Percentiles rank a stretch among this genome's conserved stretches.
Conservation (phyloP, 2,888 invertebrate genomes). For the Phalangium opilio region DNA sequence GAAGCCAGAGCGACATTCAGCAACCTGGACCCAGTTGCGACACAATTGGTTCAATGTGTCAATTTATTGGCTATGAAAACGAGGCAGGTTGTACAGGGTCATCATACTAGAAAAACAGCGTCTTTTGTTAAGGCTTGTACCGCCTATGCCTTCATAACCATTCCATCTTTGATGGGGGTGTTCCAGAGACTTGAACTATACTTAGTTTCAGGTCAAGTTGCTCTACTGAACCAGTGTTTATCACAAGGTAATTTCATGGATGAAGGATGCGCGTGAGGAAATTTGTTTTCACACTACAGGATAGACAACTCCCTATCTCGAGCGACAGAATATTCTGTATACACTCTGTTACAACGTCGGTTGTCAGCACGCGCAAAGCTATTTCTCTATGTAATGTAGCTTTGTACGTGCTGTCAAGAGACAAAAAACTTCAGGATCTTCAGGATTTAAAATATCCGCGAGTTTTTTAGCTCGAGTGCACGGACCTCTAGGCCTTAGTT, state of each 20-base stretch:
- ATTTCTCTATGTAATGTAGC: too few relatives aligned
- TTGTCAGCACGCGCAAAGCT: too few relatives aligned
- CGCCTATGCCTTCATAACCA: constrained; percentile 88
- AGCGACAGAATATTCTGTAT: too few relatives aligned
- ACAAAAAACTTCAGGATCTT: too few relatives aligned
- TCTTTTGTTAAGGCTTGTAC: constrained; percentile 85
- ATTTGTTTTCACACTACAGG: too few relatives aligned
- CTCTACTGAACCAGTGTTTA: constrained; percentile 71
- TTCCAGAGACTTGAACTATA: constrained; percentile 52
- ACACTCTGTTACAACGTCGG: too few relatives aligned
- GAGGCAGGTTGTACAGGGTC: constrained; percentile 49
- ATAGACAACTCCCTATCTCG: too few relatives aligned
- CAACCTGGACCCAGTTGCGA: constrained; percentile 72
- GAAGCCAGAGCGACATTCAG: constrained; percentile 79
- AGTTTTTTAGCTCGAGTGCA: too few relatives aligned
- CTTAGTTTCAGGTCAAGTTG: constrained; percentile 54
- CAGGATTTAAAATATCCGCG: too few relatives aligned
- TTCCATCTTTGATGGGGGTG: constrained; percentile 79
- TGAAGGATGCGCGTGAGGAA: too few relatives aligned
- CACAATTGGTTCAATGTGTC: constrained; percentile 68
- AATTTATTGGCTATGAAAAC: constrained; percentile 59
- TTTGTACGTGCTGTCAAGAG: too few relatives aligned
- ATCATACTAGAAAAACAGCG: constrained; percentile 60
- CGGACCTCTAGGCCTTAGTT: too few relatives aligned
- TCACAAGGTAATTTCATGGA: constrained; percentile 85